phyloP scores from a whole-genome alignment of 1,140 invertebrate genomes.

The Galleria mellonella region DNA sequence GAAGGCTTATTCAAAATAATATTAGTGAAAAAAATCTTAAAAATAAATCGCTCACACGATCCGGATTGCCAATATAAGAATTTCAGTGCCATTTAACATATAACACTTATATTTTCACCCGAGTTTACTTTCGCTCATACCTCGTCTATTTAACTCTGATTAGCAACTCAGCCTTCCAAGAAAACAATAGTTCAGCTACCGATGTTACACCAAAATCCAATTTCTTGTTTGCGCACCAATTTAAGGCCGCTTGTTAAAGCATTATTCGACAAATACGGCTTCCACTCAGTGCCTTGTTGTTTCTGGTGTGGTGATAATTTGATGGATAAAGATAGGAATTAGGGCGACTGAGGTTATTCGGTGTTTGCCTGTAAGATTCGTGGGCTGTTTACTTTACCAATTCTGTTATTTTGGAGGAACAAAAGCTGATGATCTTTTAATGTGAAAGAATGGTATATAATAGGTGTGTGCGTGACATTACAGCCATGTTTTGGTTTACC shows the following conservation, averaged over 20 bases:
- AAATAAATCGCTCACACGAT: too few species aligned
- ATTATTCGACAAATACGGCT: constrained; percentile 1
- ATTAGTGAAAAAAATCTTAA: neutral
- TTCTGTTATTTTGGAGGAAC: too few species aligned
- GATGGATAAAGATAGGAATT: constrained; percentile 1
- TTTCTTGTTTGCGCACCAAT: neutral
- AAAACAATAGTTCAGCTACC: constrained; percentile 2
- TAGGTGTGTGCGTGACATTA: too few species aligned
- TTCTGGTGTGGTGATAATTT: constrained; percentile 1
- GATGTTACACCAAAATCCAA: constrained; percentile 1
- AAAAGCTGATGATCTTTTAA: too few species aligned
- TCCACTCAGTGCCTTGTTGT: neutral
- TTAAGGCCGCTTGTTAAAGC: neutral
- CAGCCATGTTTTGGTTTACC: too few species aligned
- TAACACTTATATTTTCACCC: neutral
- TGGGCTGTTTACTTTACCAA: too few species aligned
- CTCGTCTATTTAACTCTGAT: too few species aligned
- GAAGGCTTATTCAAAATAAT: too few species aligned
- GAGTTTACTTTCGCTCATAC: neutral
- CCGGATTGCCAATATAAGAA: too few species aligned
- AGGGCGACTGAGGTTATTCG: neutral
- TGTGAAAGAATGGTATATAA: too few species aligned
- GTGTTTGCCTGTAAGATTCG: too few species aligned
- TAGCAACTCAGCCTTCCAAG: neutral
- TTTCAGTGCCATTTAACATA: neutral